These are phyloP conservation scores for Lacerta agilis DNA, from an alignment of 2,797 vertebrate species.

Conservation along the genomic window DNA sequence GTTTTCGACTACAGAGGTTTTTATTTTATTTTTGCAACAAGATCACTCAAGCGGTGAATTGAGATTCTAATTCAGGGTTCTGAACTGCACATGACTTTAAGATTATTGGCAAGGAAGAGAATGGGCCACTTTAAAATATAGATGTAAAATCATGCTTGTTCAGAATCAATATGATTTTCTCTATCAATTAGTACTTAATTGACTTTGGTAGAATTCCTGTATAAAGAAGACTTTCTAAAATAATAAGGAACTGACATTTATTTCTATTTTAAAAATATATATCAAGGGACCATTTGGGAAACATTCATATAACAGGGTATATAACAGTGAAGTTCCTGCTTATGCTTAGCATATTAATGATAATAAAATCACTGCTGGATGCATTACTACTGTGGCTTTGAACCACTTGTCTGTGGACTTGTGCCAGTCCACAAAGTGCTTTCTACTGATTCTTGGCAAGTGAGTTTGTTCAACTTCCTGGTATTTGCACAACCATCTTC, in stretches of 20 bases:
- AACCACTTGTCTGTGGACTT: slow-evolving; percentile 7
- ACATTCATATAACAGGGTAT: background rate
- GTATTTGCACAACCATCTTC: slow-evolving; percentile 7
- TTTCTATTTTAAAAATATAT: background rate
- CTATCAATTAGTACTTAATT: background rate
- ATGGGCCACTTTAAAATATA: background rate
- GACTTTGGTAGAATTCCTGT: background rate
- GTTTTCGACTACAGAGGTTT: background rate
- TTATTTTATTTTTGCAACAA: background rate
- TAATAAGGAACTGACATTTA: background rate
- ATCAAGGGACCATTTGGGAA: background rate
- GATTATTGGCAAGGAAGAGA: background rate
- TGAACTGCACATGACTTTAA: background rate
- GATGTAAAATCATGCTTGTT: background rate
- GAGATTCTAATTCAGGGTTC: background rate
- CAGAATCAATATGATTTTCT: background rate
- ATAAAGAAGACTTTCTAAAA: background rate
- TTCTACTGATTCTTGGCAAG: background rate
- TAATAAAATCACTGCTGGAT: slow-evolving; percentile 7
- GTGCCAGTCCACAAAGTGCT: slow-evolving; percentile 2
- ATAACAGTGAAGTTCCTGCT: background rate
- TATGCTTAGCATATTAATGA: slow-evolving; percentile 9
- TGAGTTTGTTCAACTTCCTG: background rate
- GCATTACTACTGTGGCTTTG: background rate
- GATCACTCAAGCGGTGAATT: background rate